Conservation (phyloP, 2,888 invertebrate species). For the Perdita meconis region DNA sequence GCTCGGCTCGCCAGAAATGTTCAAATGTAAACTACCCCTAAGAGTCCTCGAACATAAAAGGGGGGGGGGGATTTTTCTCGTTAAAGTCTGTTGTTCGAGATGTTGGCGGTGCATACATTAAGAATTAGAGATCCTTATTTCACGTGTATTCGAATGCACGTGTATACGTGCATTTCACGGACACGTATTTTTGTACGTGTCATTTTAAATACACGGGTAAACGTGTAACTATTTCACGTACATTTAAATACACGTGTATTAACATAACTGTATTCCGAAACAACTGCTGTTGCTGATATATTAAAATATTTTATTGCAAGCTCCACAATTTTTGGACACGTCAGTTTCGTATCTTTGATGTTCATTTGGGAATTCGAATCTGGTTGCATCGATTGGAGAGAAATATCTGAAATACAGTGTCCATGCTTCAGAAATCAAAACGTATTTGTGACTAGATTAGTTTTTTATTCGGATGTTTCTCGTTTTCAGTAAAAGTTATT, state of each 20-base stretch:
- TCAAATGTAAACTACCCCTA: no score
- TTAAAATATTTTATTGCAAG: neutral
- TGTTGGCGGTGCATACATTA: slow-evolving; percentile 49
- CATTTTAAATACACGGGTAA: no score
- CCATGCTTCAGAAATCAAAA: no score
- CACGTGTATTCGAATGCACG: neutral
- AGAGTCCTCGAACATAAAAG: slow-evolving; percentile 51
- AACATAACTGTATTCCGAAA: neutral
- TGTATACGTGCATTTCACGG: no score
- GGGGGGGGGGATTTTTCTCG: slow-evolving; percentile 46
- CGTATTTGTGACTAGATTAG: no score
- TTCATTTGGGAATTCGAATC: no score
- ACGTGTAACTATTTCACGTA: neutral
- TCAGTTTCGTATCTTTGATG: neutral
- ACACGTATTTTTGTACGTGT: no score
- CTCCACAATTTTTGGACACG: neutral
- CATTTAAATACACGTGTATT: neutral
- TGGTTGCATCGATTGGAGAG: no score
- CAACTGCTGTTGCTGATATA: neutral
- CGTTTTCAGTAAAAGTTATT: no score
- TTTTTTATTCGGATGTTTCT: no score
- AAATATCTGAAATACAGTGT: no score
- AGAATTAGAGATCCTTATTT: neutral
- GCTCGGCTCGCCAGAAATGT: no score
- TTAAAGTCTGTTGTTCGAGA: slow-evolving; percentile 60